These are phyloP conservation scores for Aeoliscus strigatus DNA, from an alignment of 2,797 vertebrate species.

Conservation along the genomic window DNA sequence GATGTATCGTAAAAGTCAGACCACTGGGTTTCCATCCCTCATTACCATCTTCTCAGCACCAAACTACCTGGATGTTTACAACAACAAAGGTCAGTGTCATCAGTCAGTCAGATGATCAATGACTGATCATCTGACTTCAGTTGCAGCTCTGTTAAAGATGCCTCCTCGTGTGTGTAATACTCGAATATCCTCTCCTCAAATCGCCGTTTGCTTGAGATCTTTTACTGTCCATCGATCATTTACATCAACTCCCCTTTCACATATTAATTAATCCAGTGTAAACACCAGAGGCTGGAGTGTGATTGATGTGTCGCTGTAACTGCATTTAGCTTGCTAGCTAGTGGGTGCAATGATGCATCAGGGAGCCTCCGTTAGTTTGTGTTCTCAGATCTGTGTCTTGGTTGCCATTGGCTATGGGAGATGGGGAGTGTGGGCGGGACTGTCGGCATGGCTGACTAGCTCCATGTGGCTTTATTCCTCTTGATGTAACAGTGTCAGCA, in stretches of 20 bases:
- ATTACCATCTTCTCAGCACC: slow-evolving; percentile 99
- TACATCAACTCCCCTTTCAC: no score
- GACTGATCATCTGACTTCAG: background rate
- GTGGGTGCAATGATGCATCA: slow-evolving; percentile 47
- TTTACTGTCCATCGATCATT: background rate
- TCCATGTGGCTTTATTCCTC: slow-evolving; percentile 72
- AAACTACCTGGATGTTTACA: slow-evolving; percentile 99
- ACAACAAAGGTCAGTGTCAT: slow-evolving; percentile 99
- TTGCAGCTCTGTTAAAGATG: slow-evolving; percentile 1
- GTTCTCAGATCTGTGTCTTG: slow-evolving; percentile 63
- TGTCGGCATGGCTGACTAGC: slow-evolving; percentile 71
- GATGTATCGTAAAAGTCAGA: slow-evolving; percentile 99
- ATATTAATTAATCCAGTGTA: slow-evolving; percentile 20
- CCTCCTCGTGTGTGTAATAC: background rate
- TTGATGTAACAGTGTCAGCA: slow-evolving; percentile 73
- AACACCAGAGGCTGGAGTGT: slow-evolving; percentile 11
- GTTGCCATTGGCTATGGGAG: slow-evolving; percentile 67
- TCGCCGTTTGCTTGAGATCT: no score
- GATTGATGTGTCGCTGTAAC: slow-evolving; percentile 19
- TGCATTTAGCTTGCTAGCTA: slow-evolving; percentile 33
- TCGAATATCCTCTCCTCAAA: no score
- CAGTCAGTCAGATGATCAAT: no score
- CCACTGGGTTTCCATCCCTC: slow-evolving; percentile 97
- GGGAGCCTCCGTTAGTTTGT: slow-evolving; percentile 63
- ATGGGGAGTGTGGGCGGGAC: slow-evolving; percentile 65